phyloP scores from a whole-genome alignment of 30 jellyfish, hydroid and myxozoan genomes.

The Catostylus mosaicus region DNA sequence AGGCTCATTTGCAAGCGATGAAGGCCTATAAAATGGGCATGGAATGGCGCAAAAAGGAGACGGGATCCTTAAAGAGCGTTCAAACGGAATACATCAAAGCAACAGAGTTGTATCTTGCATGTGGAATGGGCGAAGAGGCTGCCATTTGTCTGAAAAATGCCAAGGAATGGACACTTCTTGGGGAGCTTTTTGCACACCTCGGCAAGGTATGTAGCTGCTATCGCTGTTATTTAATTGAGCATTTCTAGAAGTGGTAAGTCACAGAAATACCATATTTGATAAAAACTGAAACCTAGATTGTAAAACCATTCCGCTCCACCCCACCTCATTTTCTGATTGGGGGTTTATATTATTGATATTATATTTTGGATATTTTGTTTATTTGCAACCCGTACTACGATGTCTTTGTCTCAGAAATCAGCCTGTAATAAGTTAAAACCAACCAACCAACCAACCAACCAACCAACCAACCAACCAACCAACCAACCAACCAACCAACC shows the following conservation, averaged over 20 bases:
- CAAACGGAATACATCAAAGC: slow-evolving; percentile 65
- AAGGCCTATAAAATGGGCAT: slow-evolving; percentile 67
- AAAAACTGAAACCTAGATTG: too few relatives aligned
- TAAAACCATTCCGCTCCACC: too few relatives aligned
- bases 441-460: slow-evolving; percentile 5
- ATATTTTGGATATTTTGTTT: too few relatives aligned
- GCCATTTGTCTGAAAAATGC: slow-evolving; percentile 61
- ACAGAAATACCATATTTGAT: too few relatives aligned
- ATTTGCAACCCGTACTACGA: too few relatives aligned
- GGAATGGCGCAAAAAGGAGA: slow-evolving; percentile 37
- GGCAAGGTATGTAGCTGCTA: slow-evolving; percentile 50
- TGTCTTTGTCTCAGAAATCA: too few relatives aligned
- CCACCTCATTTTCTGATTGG: too few relatives aligned
- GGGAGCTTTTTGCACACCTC: slow-evolving; percentile 37
- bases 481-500: not conserved
- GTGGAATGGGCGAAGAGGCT: slow-evolving; percentile 78
- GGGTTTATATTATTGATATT: too few relatives aligned
- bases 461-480: slow-evolving; percentile 10
- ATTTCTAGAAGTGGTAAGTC: too few relatives aligned
- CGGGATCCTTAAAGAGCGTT: slow-evolving; percentile 39
- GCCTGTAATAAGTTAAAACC: not conserved
- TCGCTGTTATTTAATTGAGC: too few relatives aligned
- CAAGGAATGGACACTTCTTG: slow-evolving; percentile 70
- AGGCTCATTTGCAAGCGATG: slow-evolving; percentile 67
- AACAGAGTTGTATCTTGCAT: slow-evolving; percentile 45